Base-by-base conservation (phyloP, 2,888 invertebrate species). In the Epiblema foenella region DNA sequence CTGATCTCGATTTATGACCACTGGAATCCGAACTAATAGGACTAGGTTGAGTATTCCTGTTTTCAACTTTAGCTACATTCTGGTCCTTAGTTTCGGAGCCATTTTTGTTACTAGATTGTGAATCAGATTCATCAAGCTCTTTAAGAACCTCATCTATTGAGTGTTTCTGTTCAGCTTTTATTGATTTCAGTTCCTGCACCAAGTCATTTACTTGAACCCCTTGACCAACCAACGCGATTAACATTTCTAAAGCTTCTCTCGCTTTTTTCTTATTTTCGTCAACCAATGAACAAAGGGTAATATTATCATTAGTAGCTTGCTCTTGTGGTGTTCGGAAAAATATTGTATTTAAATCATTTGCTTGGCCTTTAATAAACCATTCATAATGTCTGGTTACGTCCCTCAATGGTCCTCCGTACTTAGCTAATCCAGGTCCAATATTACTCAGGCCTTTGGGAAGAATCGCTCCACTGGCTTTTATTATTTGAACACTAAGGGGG, bases 371-470 rank as follows among this genome's bases (percentile, higher is more conserved):
- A 0, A 83, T 29, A 58, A 82, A 86, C 74, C 83, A 83, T 54
- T 85, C 78, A 66, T 85, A 91, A 17, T 91, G 85, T 20, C 79
- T 75, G 0, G 75, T 80, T 1, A 91, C 73, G 57, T 89, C 87
- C 54, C 80, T 81, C 0, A 90, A 62, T 0, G 89, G 86, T 75
- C 77, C 83, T 0, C 90, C 91, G 4, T 77, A 73, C 3, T 77
- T 60, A 0, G 92, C 90, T 2, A 92, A 75, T 0, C 92, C 92
- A 0, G 81, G 79, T 0, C 92, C 92, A 1, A 91, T 59, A 5
- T 63, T 74, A 0, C 17, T 49, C 0, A 92, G 78, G 0, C 91
- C 90, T 79, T 87, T 90, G 0, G 91, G 91, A 24, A 91, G 75
- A 8, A 87, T 65, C 0, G 81, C 20, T 4, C 74, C 79, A 17